Conservation (phyloP, 1,140 invertebrate genomes). For the Drosophila arizonae region DNA sequence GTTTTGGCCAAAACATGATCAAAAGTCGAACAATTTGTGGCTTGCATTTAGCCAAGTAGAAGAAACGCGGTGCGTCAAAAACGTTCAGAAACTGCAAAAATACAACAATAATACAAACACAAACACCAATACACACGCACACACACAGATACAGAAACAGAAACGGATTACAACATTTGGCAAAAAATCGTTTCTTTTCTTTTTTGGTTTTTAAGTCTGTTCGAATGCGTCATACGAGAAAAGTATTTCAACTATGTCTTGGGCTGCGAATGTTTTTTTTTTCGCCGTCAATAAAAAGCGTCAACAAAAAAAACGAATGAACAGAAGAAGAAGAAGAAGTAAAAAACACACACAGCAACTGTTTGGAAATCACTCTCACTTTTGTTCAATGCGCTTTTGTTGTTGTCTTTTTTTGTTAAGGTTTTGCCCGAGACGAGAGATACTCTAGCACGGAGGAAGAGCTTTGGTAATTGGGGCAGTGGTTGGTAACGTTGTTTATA, state of each 20-base stretch:
- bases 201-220: constrained; percentile 35
- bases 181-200: neutral
- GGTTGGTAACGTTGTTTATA: too few relatives aligned
- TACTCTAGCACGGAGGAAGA: constrained; percentile 3
- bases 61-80: constrained; percentile 1
- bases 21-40: constrained; percentile 32
- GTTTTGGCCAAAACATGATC: constrained; percentile 75
- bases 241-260: constrained; percentile 68
- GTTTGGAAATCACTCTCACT: constrained; percentile 82
- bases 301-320: constrained; percentile 42
- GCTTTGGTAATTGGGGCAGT: neutral
- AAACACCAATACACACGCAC: neutral
- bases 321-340: constrained; percentile 28
- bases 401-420: constrained; percentile 38
- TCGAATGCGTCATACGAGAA: constrained; percentile 58
- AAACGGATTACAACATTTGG: constrained; percentile 52
- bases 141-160: neutral
- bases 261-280: constrained; percentile 4
- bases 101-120: neutral
- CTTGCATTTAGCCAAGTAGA: constrained; percentile 56
- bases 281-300: constrained; percentile 56
- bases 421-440: constrained; percentile 45
- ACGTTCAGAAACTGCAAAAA: constrained; percentile 45
- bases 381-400: constrained; percentile 74
- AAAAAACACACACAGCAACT: constrained; percentile 22